These are phyloP conservation scores for Hanleya hanleyi DNA, from an alignment of 2,888 invertebrate genomes.

Conservation along the genomic window DNA sequence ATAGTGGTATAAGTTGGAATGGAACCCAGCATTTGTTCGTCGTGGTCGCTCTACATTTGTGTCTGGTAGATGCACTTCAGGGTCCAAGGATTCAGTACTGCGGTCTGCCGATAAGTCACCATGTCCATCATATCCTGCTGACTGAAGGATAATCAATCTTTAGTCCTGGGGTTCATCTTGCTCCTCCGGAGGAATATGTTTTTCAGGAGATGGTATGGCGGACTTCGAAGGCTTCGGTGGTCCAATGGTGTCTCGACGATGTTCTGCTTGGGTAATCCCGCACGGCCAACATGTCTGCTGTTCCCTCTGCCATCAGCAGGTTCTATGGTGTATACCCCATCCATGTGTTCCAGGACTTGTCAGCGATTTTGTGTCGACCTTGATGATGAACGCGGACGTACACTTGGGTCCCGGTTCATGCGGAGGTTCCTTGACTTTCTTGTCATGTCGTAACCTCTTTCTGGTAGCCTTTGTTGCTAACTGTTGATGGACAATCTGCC, in stretches of 20 bases:
- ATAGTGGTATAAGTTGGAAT: not conserved
- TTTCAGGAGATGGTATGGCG: too few relatives aligned
- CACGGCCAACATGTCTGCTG: not conserved
- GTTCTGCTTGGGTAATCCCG: not conserved
- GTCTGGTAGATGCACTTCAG: too few relatives aligned
- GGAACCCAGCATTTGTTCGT: not conserved
- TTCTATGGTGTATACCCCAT: not conserved
- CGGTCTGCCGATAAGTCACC: too few relatives aligned
- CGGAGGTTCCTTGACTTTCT: not conserved
- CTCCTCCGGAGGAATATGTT: too few relatives aligned
- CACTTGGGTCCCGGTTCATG: not conserved
- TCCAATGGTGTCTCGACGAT: too few relatives aligned
- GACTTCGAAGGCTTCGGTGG: too few relatives aligned
- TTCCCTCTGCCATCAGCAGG: not conserved
- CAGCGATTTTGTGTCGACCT: constrained; percentile 3
- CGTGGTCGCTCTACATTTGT: not conserved
- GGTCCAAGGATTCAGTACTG: too few relatives aligned
- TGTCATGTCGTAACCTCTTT: not conserved
- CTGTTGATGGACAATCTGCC: not conserved
- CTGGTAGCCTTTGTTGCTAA: not conserved
- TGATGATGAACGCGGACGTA: not conserved
- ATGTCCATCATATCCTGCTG: too few relatives aligned
- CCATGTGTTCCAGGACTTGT: not conserved
- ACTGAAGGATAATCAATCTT: too few relatives aligned
- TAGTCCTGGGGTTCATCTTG: too few relatives aligned